Evolutionary conservation across 1,140 invertebrate genomes (phyloP).

Genomic region (Drosophila gunungcola): DNA sequence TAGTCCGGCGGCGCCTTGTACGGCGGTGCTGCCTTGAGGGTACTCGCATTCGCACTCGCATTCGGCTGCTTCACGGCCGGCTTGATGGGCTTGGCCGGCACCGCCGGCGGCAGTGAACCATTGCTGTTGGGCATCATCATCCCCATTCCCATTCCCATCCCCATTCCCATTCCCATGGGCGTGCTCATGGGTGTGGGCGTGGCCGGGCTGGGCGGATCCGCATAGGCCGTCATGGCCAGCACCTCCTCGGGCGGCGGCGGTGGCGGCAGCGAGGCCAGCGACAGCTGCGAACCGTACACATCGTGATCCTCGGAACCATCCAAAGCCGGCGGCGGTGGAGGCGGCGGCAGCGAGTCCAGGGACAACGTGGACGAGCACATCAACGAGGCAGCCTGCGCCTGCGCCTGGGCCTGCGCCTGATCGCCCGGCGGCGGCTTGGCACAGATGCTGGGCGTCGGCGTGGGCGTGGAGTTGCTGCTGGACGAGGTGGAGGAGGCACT

Average conservation of each 20-base stretch:
- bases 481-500: constrained; percentile 70
- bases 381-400: constrained; percentile 48
- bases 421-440: constrained; percentile 64
- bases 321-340: constrained; percentile 89
- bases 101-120: constrained; percentile 67
- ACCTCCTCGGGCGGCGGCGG: constrained; percentile 87
- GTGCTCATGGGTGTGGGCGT: constrained; percentile 46
- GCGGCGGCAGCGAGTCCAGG: constrained; percentile 90
- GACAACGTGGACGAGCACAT: constrained; percentile 91
- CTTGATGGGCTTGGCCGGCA: constrained; percentile 80
- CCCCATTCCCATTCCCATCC: too few relatives aligned
- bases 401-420: too few relatives aligned
- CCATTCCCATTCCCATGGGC: too few relatives aligned
- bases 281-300: constrained; percentile 89
- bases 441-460: constrained; percentile 79
- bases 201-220: constrained; percentile 31
- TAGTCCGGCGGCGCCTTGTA: constrained; percentile 84
- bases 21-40: constrained; percentile 73
- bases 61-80: constrained; percentile 66
- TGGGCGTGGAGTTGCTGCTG: constrained; percentile 80
- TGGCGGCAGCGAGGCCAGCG: constrained; percentile 88
- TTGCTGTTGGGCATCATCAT: constrained; percentile 56
- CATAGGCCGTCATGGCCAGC: constrained; percentile 39
- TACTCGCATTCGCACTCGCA: background rate
- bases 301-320: constrained; percentile 86